Evolutionary conservation across 1,140 invertebrate species (phyloP), one percentile per base, ranked within the genome.

Genomic region (Drosophila nasuta): DNA sequence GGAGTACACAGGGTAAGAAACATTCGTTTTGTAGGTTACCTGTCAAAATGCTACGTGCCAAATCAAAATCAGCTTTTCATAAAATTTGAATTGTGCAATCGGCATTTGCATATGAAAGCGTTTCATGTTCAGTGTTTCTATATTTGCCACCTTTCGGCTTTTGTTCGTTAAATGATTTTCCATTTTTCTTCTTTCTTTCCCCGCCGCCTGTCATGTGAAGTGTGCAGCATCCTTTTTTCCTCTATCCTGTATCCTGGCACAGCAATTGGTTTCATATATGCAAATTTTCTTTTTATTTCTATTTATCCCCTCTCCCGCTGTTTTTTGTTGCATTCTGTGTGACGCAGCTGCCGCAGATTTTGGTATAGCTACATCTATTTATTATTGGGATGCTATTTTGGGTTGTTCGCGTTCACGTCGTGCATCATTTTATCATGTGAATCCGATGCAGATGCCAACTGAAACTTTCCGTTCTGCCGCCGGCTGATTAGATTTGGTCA

Each of bases 51-150:
- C 71, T 90, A 89, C 85, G 85, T 89, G 85, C 81, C 77, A 85
- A 90, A 89, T 89, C 85, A 89, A 89, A 89, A 89, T 89, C 85
- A 89, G 81, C 77, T 76, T 81, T 70, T 64, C 71, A 82, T 86
- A 77, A 54, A 64, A 20, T 57, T 64, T 65, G 41, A 68, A 65
- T 68, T 81, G 77, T 68, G 66, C 72, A 58, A 76, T 69, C 83
- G 45, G 13, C 64, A 88, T 89, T 89, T 89, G 85, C 81, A 89
- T 89, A 89, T 89, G 81, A 89, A 89, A 89, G 85, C 85, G 64
- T 72, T 81, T 82, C 67, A 75, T 77, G 71, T 71, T 69, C 28
- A 17, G 35, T 28, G 58, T 51, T 59, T 38, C 13, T 62, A 64
- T 75, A 81, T 81, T 83, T 88, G 83, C 85, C 83, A 88, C 83